A percentile compares a stretch with the other conserved stretches of the same genome.
phyloP scores from a whole-genome alignment of 2,888 invertebrate species.

The Brachynemurus nebulosus region DNA sequence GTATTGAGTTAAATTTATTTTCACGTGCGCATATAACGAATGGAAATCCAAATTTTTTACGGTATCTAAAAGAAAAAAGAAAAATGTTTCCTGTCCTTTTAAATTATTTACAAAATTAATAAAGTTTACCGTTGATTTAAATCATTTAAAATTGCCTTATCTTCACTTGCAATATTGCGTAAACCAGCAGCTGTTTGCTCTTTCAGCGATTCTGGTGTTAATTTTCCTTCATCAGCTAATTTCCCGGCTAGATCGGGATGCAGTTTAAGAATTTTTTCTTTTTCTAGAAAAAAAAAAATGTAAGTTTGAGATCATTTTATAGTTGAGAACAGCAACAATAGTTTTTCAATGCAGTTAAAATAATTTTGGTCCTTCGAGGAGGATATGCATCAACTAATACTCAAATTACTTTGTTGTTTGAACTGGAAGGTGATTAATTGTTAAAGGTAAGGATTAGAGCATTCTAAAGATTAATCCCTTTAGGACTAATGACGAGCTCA shows the following conservation, averaged over 20 bases:
- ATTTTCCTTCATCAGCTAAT: conserved; percentile 36
- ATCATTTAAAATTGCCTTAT: conserved; percentile 35
- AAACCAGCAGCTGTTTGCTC: conserved; percentile 45
- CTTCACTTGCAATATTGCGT: conserved; percentile 35
- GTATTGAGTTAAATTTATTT: conserved; percentile 43
- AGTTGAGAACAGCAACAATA: conserved; percentile 2
- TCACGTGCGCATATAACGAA: conserved; percentile 53
- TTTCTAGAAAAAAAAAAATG: conserved; percentile 31
- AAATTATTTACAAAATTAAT: no score
- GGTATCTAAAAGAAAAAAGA: conserved; percentile 37
- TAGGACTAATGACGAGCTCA: no score
- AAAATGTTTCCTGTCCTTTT: conserved; percentile 20
- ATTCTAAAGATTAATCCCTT: no score
- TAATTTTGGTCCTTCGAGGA: background rate
- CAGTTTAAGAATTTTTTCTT: conserved; percentile 37
- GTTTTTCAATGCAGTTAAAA: background rate
- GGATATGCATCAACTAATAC: background rate
- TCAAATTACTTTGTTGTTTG: background rate
- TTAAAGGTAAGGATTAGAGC: no score
- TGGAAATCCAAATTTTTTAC: conserved; percentile 49
- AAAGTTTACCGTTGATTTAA: conserved; percentile 33
- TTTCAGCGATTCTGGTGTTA: conserved; percentile 42
- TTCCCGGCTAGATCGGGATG: conserved; percentile 53
- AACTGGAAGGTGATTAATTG: no score
- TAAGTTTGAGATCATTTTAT: background rate